phyloP scores from a whole-genome alignment of 1,140 invertebrate species.

The Oryctes rhinoceros region DNA sequence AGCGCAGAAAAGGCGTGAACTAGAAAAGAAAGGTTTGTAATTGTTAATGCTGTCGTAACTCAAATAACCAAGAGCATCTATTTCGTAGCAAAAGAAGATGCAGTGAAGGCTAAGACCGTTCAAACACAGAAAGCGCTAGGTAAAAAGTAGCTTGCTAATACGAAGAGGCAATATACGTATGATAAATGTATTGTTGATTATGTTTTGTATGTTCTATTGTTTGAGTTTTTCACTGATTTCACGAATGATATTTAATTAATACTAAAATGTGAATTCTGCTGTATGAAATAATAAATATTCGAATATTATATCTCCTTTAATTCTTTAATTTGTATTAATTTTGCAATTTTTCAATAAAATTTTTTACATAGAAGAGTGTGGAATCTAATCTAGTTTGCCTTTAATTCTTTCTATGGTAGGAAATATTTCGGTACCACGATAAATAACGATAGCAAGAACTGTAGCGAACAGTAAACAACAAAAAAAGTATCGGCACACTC shows the following conservation, averaged over 20 bases:
- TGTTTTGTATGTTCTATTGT: constrained; percentile 20
- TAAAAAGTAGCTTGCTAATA: constrained; percentile 53
- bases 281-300: constrained; percentile 38
- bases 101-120: constrained; percentile 58
- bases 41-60: constrained; percentile 40
- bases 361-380: too few relatives aligned
- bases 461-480: too few relatives aligned
- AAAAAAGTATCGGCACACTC: too few relatives aligned
- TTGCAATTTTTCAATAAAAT: constrained; percentile 29
- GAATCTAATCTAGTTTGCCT: too few relatives aligned
- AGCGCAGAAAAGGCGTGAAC: constrained; percentile 86
- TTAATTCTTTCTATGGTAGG: too few relatives aligned
- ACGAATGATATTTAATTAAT: constrained; percentile 32
- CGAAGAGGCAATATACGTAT: constrained; percentile 6
- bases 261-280: constrained; percentile 34
- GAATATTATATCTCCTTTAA: constrained; percentile 11
- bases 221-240: constrained; percentile 18
- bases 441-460: too few relatives aligned
- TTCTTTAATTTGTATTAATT: constrained; percentile 6
- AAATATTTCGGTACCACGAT: too few relatives aligned
- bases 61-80: background rate
- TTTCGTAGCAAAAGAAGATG: constrained; percentile 57
- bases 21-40: constrained; percentile 89
- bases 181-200: constrained; percentile 27
- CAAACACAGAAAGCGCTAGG: constrained; percentile 59